phyloP scores from a whole-genome alignment of 2,797 vertebrate genomes.

The Eremophila alpestris region DNA sequence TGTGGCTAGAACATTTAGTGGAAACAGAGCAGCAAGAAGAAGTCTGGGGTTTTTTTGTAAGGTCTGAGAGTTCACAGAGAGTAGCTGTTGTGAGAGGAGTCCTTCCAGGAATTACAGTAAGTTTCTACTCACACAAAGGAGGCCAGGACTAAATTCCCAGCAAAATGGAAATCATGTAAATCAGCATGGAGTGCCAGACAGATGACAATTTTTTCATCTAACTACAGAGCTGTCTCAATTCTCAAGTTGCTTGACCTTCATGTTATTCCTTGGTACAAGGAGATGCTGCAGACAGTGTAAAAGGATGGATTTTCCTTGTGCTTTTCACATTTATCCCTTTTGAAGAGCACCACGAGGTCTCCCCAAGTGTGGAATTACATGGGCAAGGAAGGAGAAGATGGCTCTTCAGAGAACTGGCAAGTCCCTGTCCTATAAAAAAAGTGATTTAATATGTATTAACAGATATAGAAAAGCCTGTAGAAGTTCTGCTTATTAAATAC shows the following conservation, averaged over 20 bases:
- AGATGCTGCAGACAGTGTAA: neutral
- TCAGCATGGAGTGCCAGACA: neutral
- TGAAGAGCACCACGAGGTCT: neutral
- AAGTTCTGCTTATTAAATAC: neutral
- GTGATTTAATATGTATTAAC: neutral
- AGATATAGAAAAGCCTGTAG: neutral
- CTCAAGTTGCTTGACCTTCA: neutral
- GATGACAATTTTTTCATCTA: neutral
- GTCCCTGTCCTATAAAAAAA: neutral
- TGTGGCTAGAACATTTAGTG: neutral
- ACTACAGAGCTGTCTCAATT: neutral
- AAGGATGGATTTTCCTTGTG: neutral
- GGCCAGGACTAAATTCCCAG: neutral
- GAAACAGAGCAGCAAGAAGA: neutral
- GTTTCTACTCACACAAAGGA: neutral
- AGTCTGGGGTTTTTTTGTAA: rapidly evolving
- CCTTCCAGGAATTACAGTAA: neutral
- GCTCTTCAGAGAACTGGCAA: neutral
- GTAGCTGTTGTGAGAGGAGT: neutral
- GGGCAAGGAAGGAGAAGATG: neutral
- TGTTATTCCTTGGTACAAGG: neutral
- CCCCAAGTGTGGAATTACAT: neutral
- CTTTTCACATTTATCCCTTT: neutral
- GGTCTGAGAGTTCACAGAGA: neutral
- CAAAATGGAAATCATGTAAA: neutral